Base-by-base conservation (phyloP, 2,888 invertebrate species). In the Scaptomyza cyrtandrae region DNA sequence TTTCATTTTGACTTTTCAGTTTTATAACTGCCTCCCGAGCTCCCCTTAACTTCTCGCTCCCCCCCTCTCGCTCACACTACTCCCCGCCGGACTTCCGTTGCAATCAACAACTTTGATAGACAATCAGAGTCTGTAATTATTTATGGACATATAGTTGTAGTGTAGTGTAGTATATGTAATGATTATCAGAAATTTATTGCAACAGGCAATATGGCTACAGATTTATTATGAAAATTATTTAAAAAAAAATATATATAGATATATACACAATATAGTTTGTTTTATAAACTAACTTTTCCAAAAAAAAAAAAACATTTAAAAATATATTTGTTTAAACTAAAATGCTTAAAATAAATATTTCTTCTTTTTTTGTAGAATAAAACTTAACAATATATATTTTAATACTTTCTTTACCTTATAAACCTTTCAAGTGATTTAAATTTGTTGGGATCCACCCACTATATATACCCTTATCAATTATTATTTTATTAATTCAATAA, bases 111-210 rank as follows among this genome's bases (percentile, higher is more conserved):
- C 43, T 63, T 64, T 56, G 48, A 54, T 60, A 70, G 53, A 65
- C 45, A 73, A 75, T 78, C 76, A 66, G 66, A 61, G 29, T 57
- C 54, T 52, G 52, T 55, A 66, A 76, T 77, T 77, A 60, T 76
- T 80, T 76, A 59, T 59, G 50, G 41, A 43, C 33, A 83, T 39
- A 37, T 6, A 45, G 43, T 7, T 5, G 29, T 29, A 35, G 24
- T 24, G 5, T 35, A 19, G 13, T 39, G 9, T 39, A 3, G 43
- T 35, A 19, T 19, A 19, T 53, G 37, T 54, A 29, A 16, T 62
- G 43, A 49, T 35, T 53, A 41, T 29, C 41, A 4, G 50, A 50
- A 6, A 35, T 9, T 50, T 43, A n/a, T 43, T 2, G 7, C 6
- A 16, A 31, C 7, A n/a, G 2, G 29, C 14, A 16, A 7, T 6